Base-by-base conservation (phyloP, 2,888 invertebrate genomes). In the Elegia similella region DNA sequence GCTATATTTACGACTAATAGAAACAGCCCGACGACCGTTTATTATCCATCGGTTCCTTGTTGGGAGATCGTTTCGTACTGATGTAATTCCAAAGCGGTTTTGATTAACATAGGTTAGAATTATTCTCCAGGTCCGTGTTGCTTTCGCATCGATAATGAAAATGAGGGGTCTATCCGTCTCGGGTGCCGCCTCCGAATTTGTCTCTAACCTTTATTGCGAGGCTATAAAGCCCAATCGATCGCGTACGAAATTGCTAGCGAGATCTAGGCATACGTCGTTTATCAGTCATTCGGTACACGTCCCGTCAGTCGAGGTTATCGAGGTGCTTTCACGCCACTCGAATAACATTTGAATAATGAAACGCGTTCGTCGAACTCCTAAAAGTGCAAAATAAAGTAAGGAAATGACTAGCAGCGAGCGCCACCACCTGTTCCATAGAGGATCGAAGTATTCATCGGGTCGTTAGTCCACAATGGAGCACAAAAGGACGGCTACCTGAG, bases 311-410 rank as follows among this genome's bases (percentile, higher is more conserved):
- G 82, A 80, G 85, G 84, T 86, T 88, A 88, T 84, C 84, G 82
- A 80, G 75, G 78, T 73, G 81, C 88, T 90, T 89, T 90, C 87
- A 85, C 86, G 85, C 84, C 80, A 72, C 75, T 80, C 78, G 86
- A 87, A 87, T 86, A 84, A 76, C 79, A 89, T 90, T 89, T 84
- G 84, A 87, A 87, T 88, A 88, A 83, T 84, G 76, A 80, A 72
- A 74, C 69, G 76, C 83, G 86, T 86, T 81, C 87, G 78, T 77
- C 85, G 86, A 87, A 89, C 86, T 83, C 73, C 77, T 78, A 82
- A 86, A 86, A 82, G 76, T 78, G 87, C 87, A 82, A 84, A 84
- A 82, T 73, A 69, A 73, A 68, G 64, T 61, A 61, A 72, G 70
- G 71, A 70, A 72, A 65, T 64, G 58, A 62, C 67, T 67, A 74